Base-by-base conservation (phyloP, 2,113 vertebrate genomes). In the Poeciliopsis occidentalis region DNA sequence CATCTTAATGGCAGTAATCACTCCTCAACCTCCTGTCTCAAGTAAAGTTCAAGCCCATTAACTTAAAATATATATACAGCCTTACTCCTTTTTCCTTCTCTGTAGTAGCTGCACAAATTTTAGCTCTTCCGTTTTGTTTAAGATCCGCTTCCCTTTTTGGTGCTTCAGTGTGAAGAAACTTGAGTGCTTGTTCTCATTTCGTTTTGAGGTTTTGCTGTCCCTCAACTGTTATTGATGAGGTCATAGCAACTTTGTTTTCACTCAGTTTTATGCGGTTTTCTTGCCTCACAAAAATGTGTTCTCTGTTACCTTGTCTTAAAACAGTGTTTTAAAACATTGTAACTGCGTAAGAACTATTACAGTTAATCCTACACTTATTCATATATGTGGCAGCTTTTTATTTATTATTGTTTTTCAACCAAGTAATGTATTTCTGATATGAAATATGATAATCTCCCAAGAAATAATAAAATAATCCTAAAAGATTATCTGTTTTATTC, bases 31-130 rank as follows among this genome's bases (percentile, higher is more conserved):
- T 80, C 67, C 72, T 75, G 80, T 75, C 64, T 80, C 71, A 71
- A 85, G 81, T 87, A 81, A 90, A 92, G 89, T 91, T 88, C 85
- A 85, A 76, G 75, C 86, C 87, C 85, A 88, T 90, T 88, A 89
- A 81, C 74, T 80, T 87, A 83, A 88, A 84, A 89, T 71, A 80
- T 85, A 80, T 85, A 83, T 82, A 67, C 74, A 75, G 76, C 73
- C 74, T 77, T 80, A 81, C 34, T 71, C 77, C 44, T 72, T 70
- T 37, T 62, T 73, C 61, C 73, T 69, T 29, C 79, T 81, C 75
- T 87, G 66, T 70, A 44, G 66, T 31, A 66, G 37, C 61, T 75
- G 61, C 65, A 68, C 39, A 67, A 31, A 76, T 85, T 86, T 75
- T 75, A 60, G 29, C 64, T 84, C 10, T 74, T 60, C 17, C 8